Percentiles rank a stretch among this genome's conserved stretches.
These are phyloP conservation scores for Tetraodon nigroviridis DNA, from an alignment of 2,113 vertebrate species.

Conservation along the genomic window DNA sequence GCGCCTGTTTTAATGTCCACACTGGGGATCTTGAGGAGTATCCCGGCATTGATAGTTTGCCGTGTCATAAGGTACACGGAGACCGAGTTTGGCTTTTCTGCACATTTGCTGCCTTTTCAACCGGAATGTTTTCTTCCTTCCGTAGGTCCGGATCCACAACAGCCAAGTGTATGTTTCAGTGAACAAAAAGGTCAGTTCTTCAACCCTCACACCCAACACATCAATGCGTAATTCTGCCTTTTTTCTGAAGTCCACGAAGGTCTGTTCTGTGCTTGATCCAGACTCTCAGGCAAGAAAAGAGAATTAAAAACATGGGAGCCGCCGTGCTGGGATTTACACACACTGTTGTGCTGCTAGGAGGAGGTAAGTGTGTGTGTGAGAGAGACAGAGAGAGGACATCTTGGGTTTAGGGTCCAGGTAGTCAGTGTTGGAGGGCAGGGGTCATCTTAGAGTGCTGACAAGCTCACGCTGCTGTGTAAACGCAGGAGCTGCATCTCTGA, in stretches of 20 bases:
- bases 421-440: too few species aligned
- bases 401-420: too few species aligned
- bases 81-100: not conserved
- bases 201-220: not conserved
- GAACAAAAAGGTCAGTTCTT: constrained; percentile 70
- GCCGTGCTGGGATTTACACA: constrained; percentile 55
- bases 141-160: constrained; percentile 77
- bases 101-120: not conserved
- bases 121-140: constrained; percentile 9
- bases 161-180: constrained; percentile 76
- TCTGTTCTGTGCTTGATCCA: constrained; percentile 44
- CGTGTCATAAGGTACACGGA: constrained; percentile 67
- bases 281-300: constrained; percentile 67
- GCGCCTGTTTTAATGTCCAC: constrained; percentile 78
- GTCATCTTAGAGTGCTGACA: not conserved
- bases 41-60: constrained; percentile 78
- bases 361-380: constrained; percentile 60
- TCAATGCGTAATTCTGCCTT: not conserved
- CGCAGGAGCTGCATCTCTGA: constrained; percentile 77
- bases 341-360: constrained; percentile 70
- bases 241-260: not conserved
- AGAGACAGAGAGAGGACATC: constrained; percentile 25
- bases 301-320: constrained; percentile 68
- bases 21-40: constrained; percentile 85
- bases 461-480: constrained; percentile 13